These are phyloP conservation scores for Odontamblyopus rebecca DNA, from an alignment of 2,797 vertebrate species.

Conservation along the genomic window DNA sequence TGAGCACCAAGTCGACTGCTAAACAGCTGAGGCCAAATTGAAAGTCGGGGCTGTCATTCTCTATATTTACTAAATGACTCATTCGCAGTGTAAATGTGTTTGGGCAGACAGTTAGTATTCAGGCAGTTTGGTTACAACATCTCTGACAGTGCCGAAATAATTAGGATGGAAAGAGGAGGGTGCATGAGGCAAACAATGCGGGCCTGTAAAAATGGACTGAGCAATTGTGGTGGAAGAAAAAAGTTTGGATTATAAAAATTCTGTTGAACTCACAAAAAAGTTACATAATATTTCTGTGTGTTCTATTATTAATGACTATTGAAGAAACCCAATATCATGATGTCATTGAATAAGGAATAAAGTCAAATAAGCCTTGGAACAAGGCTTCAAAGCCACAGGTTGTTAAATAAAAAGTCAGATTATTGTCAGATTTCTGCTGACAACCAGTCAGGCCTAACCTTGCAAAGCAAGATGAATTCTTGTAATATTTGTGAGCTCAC, in stretches of 20 bases:
- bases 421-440: too few species aligned
- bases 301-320: constrained; percentile 32
- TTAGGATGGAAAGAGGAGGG: constrained; percentile 39
- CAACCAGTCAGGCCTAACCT: too few species aligned
- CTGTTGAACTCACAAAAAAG: neutral
- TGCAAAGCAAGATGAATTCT: too few species aligned
- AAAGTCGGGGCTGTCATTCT: constrained; percentile 69
- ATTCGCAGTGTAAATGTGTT: constrained; percentile 62
- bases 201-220: constrained; percentile 9
- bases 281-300: neutral
- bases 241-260: neutral
- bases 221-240: neutral
- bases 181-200: constrained; percentile 31
- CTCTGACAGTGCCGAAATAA: constrained; percentile 59
- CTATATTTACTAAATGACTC: constrained; percentile 71
- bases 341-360: neutral
- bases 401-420: too few species aligned
- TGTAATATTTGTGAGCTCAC: too few species aligned
- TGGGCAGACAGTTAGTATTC: constrained; percentile 63
- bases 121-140: constrained; percentile 54
- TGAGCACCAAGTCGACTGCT: constrained; percentile 63
- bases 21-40: constrained; percentile 76
- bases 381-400: too few species aligned
- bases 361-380: too few species aligned
- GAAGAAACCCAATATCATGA: constrained; percentile 48